Evolutionary conservation across 2,797 vertebrate genomes (phyloP).

Genomic region (Bovichtus diacanthus): DNA sequence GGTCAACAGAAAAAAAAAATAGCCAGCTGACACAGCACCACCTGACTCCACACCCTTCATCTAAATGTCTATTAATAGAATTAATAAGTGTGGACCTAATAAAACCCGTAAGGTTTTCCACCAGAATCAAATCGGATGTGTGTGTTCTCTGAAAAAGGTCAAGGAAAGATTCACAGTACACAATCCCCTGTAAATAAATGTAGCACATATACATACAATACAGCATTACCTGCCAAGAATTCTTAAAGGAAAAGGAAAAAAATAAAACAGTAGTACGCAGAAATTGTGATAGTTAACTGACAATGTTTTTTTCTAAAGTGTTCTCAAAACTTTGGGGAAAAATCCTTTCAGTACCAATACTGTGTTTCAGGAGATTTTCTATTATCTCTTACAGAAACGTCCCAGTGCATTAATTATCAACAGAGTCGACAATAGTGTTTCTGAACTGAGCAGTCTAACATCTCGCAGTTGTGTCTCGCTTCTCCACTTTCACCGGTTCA

Average conservation of each 20-base stretch:
- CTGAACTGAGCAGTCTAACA: neutral
- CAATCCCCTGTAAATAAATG: constrained; percentile 11
- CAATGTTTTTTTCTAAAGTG: neutral
- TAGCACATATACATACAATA: neutral
- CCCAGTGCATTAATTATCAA: neutral
- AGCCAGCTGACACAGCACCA: constrained; percentile 46
- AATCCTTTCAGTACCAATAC: neutral
- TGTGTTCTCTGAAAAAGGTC: constrained; percentile 32
- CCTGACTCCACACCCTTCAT: constrained; percentile 41
- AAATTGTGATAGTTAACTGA: neutral
- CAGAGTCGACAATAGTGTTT: neutral
- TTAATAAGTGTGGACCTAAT: constrained; percentile 57
- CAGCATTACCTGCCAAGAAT: neutral
- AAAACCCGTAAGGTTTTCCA: constrained; percentile 44
- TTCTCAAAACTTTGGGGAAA: neutral
- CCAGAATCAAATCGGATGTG: constrained; percentile 32
- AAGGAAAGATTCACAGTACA: neutral
- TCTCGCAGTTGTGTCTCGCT: no score
- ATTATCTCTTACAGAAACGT: neutral
- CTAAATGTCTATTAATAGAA: constrained; percentile 62
- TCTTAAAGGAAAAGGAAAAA: neutral
- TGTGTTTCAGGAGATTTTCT: neutral
- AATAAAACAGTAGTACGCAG: no score
- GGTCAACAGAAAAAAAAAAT: constrained; percentile 58
- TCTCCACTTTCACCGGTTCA: neutral